Percentiles rank a stretch among this genome's conserved stretches.
Evolutionary conservation across 2,888 invertebrate species (phyloP).

Genomic region (Rhamnusium bicolor): DNA sequence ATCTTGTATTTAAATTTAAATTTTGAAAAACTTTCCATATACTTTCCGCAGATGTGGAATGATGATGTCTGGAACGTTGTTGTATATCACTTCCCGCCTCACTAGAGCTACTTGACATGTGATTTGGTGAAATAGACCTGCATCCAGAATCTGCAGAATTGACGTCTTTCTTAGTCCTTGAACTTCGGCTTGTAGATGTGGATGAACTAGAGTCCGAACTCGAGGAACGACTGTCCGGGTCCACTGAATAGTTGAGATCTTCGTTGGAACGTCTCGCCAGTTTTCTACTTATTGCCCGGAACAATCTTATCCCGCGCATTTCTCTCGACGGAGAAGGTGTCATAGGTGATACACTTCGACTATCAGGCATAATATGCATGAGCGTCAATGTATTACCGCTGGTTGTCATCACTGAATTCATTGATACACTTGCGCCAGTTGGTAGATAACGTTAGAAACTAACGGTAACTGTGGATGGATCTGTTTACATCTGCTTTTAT

Average conservation of each 20-base stretch:
- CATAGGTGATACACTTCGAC: conserved; percentile 68
- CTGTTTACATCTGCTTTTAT: conserved; percentile 63
- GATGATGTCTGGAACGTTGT: conserved; percentile 67
- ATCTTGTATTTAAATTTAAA: conserved; percentile 76
- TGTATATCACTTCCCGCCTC: conserved; percentile 76
- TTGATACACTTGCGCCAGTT: conserved; percentile 19
- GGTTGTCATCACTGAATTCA: conserved; percentile 44
- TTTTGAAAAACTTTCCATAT: conserved; percentile 83
- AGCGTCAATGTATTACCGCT: conserved; percentile 58
- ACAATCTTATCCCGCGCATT: conserved; percentile 76
- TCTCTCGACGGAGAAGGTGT: conserved; percentile 75
- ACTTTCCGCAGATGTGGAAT: conserved; percentile 75
- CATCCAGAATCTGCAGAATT: conserved; percentile 64
- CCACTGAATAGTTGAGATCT: conserved; percentile 70
- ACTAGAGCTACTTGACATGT: conserved; percentile 75
- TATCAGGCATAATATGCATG: conserved; percentile 58
- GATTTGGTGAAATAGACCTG: conserved; percentile 67
- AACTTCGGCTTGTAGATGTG: conserved; percentile 64
- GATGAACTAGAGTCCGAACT: conserved; percentile 69
- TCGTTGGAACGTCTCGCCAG: conserved; percentile 74
- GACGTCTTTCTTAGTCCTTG: conserved; percentile 57
- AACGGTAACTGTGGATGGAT: conserved; percentile 50
- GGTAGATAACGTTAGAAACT: conserved; percentile 11
- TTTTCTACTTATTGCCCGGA: conserved; percentile 78
- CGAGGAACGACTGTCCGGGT: conserved; percentile 71